A percentile compares a stretch with the other conserved stretches of the same genome.
Evolutionary conservation across 2,113 vertebrate species (phyloP).

Genomic region (Cavia aperea): DNA sequence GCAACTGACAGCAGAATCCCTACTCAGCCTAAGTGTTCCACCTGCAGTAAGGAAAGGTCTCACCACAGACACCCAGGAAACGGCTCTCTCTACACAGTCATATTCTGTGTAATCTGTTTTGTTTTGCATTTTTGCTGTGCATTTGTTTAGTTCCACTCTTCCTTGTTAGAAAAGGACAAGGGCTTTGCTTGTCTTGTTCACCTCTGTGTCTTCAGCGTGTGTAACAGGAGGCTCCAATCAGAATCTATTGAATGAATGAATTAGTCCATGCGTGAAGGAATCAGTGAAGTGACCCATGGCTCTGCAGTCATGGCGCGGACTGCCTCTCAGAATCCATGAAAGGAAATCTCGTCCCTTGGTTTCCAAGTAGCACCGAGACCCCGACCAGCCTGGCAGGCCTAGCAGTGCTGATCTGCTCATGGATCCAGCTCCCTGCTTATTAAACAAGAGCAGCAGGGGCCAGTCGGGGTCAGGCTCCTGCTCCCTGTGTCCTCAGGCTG

Average conservation of each 20-base stretch:
- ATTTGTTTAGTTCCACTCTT: neutral
- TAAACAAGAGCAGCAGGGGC: neutral
- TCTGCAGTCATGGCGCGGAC: neutral
- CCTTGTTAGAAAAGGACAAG: neutral
- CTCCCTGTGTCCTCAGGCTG: neutral
- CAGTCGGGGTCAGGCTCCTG: neutral
- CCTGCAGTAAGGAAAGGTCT: neutral
- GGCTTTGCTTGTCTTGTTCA: neutral
- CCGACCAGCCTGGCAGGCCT: neutral
- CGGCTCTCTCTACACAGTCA: neutral
- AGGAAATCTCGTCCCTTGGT: neutral
- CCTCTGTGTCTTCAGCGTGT: neutral
- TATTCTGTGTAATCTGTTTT: neutral
- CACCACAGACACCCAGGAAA: neutral
- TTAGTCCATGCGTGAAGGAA: neutral
- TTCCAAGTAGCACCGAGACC: neutral
- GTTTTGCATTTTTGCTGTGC: neutral
- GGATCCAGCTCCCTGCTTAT: neutral
- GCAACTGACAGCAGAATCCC: neutral
- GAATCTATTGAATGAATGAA: neutral
- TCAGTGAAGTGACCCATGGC: neutral
- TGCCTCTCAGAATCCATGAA: neutral
- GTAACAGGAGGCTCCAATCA: neutral
- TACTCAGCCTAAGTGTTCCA: neutral
- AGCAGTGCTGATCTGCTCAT: neutral